Conservation (phyloP, 2,888 invertebrate species). For the Dioctria rufipes region DNA sequence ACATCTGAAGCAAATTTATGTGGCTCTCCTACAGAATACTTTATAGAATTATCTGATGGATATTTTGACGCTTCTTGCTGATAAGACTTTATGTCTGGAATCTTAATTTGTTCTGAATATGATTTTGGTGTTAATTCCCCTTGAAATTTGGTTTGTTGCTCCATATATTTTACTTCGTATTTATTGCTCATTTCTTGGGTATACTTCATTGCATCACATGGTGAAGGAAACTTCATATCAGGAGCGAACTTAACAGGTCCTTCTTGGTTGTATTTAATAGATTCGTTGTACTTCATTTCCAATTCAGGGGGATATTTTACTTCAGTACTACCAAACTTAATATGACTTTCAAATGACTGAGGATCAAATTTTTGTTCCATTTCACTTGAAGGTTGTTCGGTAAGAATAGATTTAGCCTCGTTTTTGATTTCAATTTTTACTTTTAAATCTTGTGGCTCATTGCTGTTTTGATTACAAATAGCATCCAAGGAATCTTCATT, state of each 20-base stretch:
- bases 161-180: slow-evolving; percentile 70
- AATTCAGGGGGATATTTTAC: slow-evolving; percentile 56
- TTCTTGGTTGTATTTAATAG: slow-evolving; percentile 66
- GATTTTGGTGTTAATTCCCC: slow-evolving; percentile 63
- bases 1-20: slow-evolving; percentile 57
- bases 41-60: slow-evolving; percentile 49
- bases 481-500: slow-evolving; percentile 71
- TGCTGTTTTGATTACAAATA: slow-evolving; percentile 71
- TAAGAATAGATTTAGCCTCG: slow-evolving; percentile 63
- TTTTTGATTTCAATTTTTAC: slow-evolving; percentile 79
- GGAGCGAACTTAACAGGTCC: slow-evolving; percentile 65
- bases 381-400: slow-evolving; percentile 65
- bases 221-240: slow-evolving; percentile 72
- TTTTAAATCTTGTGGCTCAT: slow-evolving; percentile 81
- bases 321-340: slow-evolving; percentile 60
- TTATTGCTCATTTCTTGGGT: slow-evolving; percentile 62
- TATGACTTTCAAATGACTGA: slow-evolving; percentile 61
- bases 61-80: slow-evolving; percentile 63
- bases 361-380: slow-evolving; percentile 73
- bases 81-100: slow-evolving; percentile 68
- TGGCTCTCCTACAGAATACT: slow-evolving; percentile 57
- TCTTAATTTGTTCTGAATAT: slow-evolving; percentile 66
- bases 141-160: slow-evolving; percentile 67
- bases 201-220: slow-evolving; percentile 62
- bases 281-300: slow-evolving; percentile 69